Evolutionary conservation across 2,113 vertebrate species (phyloP), one percentile per base, ranked within the genome.

Genomic region (Sardina pilchardus): DNA sequence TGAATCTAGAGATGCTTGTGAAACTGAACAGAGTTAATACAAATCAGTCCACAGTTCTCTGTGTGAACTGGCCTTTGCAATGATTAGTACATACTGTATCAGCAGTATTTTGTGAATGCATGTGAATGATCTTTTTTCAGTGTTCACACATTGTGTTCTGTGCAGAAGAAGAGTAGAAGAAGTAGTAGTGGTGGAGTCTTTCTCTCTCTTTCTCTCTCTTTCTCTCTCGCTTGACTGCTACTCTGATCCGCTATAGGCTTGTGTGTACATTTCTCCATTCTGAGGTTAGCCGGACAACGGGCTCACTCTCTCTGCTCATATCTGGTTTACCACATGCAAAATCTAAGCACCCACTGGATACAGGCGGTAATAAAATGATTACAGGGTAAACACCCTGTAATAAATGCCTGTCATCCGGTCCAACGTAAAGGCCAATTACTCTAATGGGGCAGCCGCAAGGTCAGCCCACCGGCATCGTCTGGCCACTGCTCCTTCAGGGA

Each of bases 361-460:
- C 63, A 67, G 86, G 48, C 80, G 45, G 67, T 85, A 87, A 88
- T 87, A 59, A 88, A 81, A 88, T 88, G 86, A 89, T 85, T 89
- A 85, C 75, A 83, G 80, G 84, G 80, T 81, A 42, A 84, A 84
- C 17, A 85, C 53, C 45, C 81, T 34, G 50, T 83, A 90, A 89
- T 89, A 88, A 89, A 89, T 87, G 85, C 43, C 75, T 83, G 71
- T 85, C 47, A 26, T 85, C 83, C 82, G 84, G 86, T 87, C 84
- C 53, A 83, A 91, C 83, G 81, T 85, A 82, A 86, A 87, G 86
- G 88, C 86, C 88, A 90, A 89, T 89, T 90, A 89, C 85, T 34
- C 85, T 89, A 88, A 90, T 88, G 83, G 84, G 81, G 83, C 43
- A 42, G 34, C 85, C 84, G 19, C 53, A 82, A 87, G 59, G 87